phyloP scores from a whole-genome alignment of 1,140 invertebrate genomes.

The Hycleus cichorii region DNA sequence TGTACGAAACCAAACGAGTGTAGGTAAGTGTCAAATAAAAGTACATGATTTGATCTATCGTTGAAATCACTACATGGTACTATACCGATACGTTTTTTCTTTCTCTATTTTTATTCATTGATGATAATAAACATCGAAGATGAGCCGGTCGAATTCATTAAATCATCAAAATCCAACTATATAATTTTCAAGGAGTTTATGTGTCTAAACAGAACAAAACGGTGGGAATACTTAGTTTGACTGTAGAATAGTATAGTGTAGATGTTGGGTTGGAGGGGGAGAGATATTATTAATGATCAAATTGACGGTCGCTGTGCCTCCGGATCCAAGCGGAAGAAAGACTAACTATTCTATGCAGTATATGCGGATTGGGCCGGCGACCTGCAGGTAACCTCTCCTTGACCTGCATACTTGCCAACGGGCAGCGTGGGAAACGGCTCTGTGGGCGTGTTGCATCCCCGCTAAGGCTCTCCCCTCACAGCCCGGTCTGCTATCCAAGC shows the following conservation, averaged over 20 bases:
- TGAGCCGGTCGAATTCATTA: conserved; percentile 15
- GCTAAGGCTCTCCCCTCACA: conserved; percentile 22
- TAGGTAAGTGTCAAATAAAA: conserved; percentile 64
- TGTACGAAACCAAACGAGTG: conserved; percentile 91
- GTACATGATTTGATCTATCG: conserved; percentile 12
- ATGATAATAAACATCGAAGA: background rate
- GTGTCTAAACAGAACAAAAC: too few relatives aligned
- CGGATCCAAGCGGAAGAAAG: conserved; percentile 19
- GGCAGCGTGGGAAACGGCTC: conserved; percentile 42
- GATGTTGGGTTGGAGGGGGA: background rate
- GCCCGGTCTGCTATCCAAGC: conserved; percentile 31
- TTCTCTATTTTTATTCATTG: background rate
- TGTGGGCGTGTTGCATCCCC: conserved; percentile 40
- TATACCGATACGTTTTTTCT: background rate
- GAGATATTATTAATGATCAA: background rate
- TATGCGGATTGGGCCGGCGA: conserved; percentile 39
- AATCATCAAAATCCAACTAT: conserved; percentile 7
- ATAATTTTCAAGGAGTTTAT: conserved; percentile 30
- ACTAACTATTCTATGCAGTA: conserved; percentile 9
- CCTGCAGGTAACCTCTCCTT: conserved; percentile 43
- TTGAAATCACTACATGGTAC: conserved; percentile 16
- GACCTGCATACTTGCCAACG: conserved; percentile 43
- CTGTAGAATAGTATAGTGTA: too few relatives aligned
- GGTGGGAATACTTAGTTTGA: too few relatives aligned
- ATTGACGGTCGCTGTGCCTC: background rate